Evolutionary conservation across 2,113 vertebrate genomes (phyloP).

Genomic region (Pogonocichla stellata): DNA sequence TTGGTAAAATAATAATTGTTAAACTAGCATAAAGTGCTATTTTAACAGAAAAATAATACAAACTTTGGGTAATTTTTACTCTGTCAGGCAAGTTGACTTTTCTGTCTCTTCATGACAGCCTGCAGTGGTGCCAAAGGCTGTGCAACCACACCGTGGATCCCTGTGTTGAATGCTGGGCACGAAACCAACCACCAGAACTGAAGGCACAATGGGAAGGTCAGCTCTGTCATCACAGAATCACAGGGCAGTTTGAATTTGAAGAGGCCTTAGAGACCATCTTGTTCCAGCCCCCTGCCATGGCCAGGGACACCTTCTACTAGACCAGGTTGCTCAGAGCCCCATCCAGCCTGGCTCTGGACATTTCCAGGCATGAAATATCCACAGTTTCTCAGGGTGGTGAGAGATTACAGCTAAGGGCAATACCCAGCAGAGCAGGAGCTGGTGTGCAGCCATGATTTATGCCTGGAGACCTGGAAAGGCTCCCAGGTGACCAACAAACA

Average conservation of each 20-base stretch:
- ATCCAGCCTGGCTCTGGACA: background rate
- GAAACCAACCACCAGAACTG: background rate
- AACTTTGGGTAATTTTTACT: background rate
- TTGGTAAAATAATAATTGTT: background rate
- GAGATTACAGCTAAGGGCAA: background rate
- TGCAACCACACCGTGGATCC: accelerated
- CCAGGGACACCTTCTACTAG: background rate
- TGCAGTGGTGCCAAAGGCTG: background rate
- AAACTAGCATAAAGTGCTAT: background rate
- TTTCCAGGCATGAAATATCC: background rate
- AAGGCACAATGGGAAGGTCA: background rate
- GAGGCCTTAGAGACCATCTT: background rate
- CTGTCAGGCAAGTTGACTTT: background rate
- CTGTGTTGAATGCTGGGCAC: too few species aligned
- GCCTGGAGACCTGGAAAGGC: background rate
- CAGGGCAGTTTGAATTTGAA: background rate
- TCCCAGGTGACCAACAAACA: background rate
- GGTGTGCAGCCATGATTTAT: background rate
- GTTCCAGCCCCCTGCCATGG: background rate
- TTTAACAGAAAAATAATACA: background rate
- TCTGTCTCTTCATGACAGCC: background rate
- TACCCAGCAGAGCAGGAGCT: background rate
- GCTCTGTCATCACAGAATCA: background rate
- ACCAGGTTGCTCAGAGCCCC: background rate
- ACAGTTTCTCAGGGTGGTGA: background rate